These are phyloP conservation scores for Myiotriccus ornatus DNA, from an alignment of 2,797 vertebrate genomes.

Conservation along the genomic window DNA sequence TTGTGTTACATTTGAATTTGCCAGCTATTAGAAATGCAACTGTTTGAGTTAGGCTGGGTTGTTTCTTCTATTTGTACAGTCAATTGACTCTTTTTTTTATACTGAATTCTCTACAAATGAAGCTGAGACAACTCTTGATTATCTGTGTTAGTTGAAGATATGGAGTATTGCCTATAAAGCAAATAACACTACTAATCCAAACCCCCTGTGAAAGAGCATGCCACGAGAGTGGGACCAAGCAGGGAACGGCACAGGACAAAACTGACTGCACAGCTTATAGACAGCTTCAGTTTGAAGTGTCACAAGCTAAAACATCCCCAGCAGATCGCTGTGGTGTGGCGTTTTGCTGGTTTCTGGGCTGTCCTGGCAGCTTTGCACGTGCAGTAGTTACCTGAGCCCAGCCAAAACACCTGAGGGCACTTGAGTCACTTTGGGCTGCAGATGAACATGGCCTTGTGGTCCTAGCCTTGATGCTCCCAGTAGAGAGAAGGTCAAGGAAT, in stretches of 20 bases:
- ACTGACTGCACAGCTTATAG: neutral
- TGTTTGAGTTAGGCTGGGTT: neutral
- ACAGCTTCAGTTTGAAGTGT: neutral
- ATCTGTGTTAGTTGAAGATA: neutral
- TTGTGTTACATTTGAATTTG: neutral
- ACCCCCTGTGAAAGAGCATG: fast-evolving
- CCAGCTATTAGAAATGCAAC: neutral
- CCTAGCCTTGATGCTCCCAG: neutral
- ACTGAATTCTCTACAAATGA: neutral
- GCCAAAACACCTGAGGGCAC: neutral
- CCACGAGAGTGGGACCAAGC: neutral
- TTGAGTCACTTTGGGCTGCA: neutral
- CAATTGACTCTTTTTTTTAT: neutral
- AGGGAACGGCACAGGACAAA: neutral
- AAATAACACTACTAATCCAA: neutral
- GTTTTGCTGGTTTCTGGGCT: neutral
- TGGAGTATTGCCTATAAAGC: neutral
- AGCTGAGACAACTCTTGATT: neutral
- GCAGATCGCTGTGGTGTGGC: neutral
- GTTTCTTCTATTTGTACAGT: neutral
- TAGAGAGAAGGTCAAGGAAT: neutral
- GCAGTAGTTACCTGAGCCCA: neutral
- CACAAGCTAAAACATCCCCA: neutral
- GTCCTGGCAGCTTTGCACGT: neutral
- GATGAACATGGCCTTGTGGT: fast-evolving